Evolutionary conservation across 2,888 invertebrate genomes (phyloP).

Genomic region (Sicus ferrugineus): DNA sequence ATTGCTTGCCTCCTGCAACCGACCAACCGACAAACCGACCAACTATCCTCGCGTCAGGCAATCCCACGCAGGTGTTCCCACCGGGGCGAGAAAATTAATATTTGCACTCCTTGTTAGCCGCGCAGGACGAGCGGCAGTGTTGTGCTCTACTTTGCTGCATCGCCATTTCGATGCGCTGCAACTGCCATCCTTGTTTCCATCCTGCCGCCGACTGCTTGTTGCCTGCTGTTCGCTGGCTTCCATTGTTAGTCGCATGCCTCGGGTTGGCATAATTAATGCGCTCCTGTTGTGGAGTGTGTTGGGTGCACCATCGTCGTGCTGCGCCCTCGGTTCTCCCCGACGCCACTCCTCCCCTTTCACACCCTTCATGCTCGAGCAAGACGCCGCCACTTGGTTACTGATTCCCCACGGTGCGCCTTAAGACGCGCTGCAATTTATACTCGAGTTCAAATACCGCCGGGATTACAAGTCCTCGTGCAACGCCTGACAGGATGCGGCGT

Average conservation of each 20-base stretch:
- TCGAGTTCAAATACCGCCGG: not conserved
- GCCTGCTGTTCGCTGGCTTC: not conserved
- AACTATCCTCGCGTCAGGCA: not conserved
- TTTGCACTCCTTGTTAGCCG: slow-evolving; percentile 36
- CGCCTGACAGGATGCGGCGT: not conserved
- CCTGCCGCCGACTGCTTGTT: not conserved
- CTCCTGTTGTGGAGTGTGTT: not conserved
- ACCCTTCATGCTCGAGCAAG: too few species aligned
- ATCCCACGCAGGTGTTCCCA: not conserved
- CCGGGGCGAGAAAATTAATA: slow-evolving; percentile 44
- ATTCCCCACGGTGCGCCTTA: not conserved
- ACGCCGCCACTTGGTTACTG: not conserved
- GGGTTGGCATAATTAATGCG: slow-evolving; percentile 26
- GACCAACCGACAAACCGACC: not conserved
- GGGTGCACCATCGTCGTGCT: not conserved
- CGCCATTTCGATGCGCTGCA: slow-evolving; percentile 2
- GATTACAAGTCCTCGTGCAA: slow-evolving; percentile 9
- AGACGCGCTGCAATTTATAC: slow-evolving; percentile 6
- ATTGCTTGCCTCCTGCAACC: not conserved
- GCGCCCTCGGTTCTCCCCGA: not conserved
- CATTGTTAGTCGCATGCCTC: not conserved
- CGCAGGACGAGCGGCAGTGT: not conserved
- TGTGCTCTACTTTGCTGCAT: not conserved
- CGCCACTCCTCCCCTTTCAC: not conserved
- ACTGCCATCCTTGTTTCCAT: not conserved